Evolutionary conservation across 2,113 vertebrate species (phyloP).

Genomic region (Murina feae): DNA sequence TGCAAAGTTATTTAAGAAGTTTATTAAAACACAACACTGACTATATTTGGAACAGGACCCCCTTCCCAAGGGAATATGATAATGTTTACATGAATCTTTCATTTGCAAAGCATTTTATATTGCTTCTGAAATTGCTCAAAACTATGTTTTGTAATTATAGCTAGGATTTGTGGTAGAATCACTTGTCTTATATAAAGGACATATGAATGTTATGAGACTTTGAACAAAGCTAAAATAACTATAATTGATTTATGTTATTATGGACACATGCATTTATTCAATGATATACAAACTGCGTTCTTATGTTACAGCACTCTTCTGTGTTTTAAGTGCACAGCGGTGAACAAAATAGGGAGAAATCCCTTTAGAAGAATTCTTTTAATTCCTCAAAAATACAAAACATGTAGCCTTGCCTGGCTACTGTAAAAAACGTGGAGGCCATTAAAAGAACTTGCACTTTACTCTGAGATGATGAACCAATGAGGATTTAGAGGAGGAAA

Average conservation of each 20-base stretch:
- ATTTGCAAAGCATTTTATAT: conserved; percentile 7
- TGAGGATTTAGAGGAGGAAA: neutral
- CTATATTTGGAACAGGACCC: neutral
- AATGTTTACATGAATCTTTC: conserved; percentile 22
- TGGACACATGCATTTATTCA: neutral
- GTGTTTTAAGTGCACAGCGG: neutral
- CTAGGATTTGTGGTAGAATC: neutral
- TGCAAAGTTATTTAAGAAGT: conserved; percentile 31
- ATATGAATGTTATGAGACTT: neutral
- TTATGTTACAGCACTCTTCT: neutral
- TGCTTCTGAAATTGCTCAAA: conserved; percentile 15
- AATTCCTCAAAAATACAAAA: neutral
- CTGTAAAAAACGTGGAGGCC: neutral
- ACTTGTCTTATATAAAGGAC: neutral
- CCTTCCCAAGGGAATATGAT: neutral
- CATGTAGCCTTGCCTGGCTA: neutral
- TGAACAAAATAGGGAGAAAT: neutral
- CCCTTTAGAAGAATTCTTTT: neutral
- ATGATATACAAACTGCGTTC: neutral
- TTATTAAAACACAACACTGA: conserved; percentile 37
- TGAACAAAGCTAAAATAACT: neutral
- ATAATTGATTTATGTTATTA: neutral
- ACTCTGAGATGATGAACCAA: neutral
- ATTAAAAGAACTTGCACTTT: neutral
- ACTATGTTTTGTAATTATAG: neutral